Evolutionary conservation across 1,140 invertebrate genomes (phyloP).

Genomic region (Meloidogyne exigua): DNA sequence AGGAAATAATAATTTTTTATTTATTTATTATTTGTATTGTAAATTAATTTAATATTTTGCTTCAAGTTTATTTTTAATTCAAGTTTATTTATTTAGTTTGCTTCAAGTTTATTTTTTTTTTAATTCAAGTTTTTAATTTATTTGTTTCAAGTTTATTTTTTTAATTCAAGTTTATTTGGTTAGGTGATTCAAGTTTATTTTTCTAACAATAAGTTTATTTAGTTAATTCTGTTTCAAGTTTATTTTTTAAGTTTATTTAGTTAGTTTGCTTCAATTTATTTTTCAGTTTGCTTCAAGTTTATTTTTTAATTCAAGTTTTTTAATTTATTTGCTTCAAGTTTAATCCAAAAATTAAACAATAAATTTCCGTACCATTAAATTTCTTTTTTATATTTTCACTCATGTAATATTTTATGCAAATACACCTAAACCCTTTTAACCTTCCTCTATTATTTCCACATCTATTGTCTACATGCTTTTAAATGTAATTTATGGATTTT

Average conservation of each 20-base stretch:
- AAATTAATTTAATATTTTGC: not conserved
- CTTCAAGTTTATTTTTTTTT: not conserved
- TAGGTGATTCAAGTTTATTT: too few relatives aligned
- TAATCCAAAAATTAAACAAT: not conserved
- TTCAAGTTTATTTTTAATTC: constrained; percentile 3
- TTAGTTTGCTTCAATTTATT: too few relatives aligned
- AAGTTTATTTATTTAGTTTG: not conserved
- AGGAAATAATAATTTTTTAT: not conserved
- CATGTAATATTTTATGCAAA: not conserved
- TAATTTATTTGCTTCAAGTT: too few relatives aligned
- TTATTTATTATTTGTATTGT: not conserved
- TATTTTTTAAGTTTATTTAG: too few relatives aligned
- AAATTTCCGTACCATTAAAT: not conserved
- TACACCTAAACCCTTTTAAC: not conserved
- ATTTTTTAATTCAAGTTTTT: too few relatives aligned
- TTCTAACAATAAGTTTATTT: too few relatives aligned
- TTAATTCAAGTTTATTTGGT: too few relatives aligned
- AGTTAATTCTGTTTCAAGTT: too few relatives aligned
- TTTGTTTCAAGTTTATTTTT: too few relatives aligned
- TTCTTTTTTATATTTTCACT: not conserved
- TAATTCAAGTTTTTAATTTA: too few relatives aligned
- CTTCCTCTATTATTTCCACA: too few relatives aligned
- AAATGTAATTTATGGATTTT: not conserved
- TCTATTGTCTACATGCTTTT: not conserved
- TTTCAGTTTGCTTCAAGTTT: too few relatives aligned